A percentile compares a stretch with the other conserved stretches of the same genome.
Evolutionary conservation across 2,888 invertebrate species (phyloP).

Genomic region (Lydus trimaculatus): DNA sequence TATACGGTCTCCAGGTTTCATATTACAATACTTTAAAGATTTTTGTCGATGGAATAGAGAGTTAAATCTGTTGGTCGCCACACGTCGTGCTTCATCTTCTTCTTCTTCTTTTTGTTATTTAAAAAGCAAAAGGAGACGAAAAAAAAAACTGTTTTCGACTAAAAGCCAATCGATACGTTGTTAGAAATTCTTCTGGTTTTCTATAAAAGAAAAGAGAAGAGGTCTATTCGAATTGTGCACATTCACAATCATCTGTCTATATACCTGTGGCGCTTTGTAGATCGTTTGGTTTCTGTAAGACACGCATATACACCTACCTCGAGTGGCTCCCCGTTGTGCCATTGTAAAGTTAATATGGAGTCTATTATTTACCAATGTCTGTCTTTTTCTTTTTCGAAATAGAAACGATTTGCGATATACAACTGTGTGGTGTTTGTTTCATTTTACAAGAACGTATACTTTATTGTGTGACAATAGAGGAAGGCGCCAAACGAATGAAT

Average conservation of each 20-base stretch:
- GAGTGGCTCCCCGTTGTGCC: slow-evolving; percentile 51
- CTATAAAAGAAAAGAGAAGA: background rate
- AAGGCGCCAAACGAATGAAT: background rate
- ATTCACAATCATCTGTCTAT: slow-evolving; percentile 19
- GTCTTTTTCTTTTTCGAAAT: slow-evolving; percentile 34
- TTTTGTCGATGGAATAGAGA: background rate
- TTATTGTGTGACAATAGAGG: background rate
- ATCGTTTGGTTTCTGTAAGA: slow-evolving; percentile 33
- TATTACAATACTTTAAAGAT: background rate
- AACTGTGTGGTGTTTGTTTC: slow-evolving; percentile 45
- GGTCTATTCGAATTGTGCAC: background rate
- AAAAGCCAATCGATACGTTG: background rate
- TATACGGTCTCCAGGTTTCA: background rate
- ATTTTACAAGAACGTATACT: slow-evolving; percentile 28
- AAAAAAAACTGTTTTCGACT: background rate
- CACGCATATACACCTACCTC: slow-evolving; percentile 39
- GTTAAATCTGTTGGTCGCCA: background rate
- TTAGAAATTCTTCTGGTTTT: background rate
- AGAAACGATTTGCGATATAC: slow-evolving; percentile 48
- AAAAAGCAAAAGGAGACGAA: background rate
- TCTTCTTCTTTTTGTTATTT: background rate
- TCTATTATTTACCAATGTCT: slow-evolving; percentile 51
- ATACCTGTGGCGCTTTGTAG: slow-evolving; percentile 36
- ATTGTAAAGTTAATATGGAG: slow-evolving; percentile 43
- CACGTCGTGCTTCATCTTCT: background rate